Evolutionary conservation across 2,113 vertebrate genomes (phyloP), one percentile per base, ranked within the genome.

Genomic region (Dromas ardeola): DNA sequence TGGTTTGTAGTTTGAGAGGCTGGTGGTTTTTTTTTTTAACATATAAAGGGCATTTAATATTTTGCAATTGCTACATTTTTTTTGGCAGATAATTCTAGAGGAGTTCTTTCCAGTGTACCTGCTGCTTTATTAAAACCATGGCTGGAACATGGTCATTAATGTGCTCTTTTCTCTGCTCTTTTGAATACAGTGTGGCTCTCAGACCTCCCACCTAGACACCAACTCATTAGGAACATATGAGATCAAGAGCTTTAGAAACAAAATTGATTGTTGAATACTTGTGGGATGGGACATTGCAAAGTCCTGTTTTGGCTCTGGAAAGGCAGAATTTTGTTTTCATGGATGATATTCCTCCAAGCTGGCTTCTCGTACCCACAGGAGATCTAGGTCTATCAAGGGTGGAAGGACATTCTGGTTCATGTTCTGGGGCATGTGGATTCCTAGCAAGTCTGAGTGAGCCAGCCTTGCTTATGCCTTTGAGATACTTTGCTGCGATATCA

Each of bases 171-270:
- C 50, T 87, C 56, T 86, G 19, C 40, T 69, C 19, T 81, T 83
- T 78, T 89, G 80, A 86, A 84, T 40, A 42, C 36, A 74, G 8
- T 53, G 53, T 84, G 56, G 9, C 12, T 74, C 27, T 88, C 30
- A 86, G 92, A 96, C 92, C 95, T 96, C 92, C 95, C 85, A 92
- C 38, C 40, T 74, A 87, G 93, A 77, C 12, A 69, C 16, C 19
- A 92, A 11, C 29, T 95, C 58, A 23, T 62, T 88, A 79, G 70
- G 61, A 87, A 65, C 40, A 81, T 32, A 61, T 0, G 0, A 61
- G 58, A 96, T 53, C 70, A 79, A 91, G 86, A 56, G n/a, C 36
- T 91, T 95, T 72, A 77, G 66, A 96, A 87, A 92, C 1, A 1
- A 81, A 92, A 92, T 61, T 92, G 80, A 52, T 90, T 93, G 67